phyloP scores from a whole-genome alignment of 2,113 vertebrate species.

The Halcyon senegalensis region DNA sequence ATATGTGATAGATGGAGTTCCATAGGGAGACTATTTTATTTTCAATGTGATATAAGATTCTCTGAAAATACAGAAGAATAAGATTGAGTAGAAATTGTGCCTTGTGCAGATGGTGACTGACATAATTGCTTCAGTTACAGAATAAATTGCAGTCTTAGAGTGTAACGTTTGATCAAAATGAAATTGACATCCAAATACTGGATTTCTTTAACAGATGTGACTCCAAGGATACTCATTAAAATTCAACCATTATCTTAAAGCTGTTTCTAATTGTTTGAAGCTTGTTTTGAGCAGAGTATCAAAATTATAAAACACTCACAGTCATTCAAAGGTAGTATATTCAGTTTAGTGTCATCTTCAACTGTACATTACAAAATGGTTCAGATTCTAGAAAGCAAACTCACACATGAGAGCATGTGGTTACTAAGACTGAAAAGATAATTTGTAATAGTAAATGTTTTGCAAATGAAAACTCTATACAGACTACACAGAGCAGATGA shows the following conservation, averaged over 20 bases:
- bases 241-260: background rate
- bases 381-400: background rate
- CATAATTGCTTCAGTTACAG: background rate
- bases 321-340: background rate
- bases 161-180: conserved; percentile 22
- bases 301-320: background rate
- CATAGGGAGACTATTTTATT: background rate
- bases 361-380: background rate
- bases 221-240: background rate
- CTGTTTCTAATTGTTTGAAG: background rate
- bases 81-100: conserved; percentile 37
- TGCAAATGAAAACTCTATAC: background rate
- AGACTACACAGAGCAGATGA: background rate
- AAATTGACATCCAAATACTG: background rate
- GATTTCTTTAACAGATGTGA: background rate
- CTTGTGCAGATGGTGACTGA: conserved; percentile 23
- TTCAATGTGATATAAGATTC: background rate
- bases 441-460: background rate
- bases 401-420: background rate
- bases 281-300: background rate
- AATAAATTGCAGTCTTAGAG: background rate
- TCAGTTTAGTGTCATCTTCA: background rate
- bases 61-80: conserved; percentile 1
- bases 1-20: background rate
- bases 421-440: background rate